Evolutionary conservation across 2,797 vertebrate species (phyloP), one percentile per base, ranked within the genome.

Genomic region (Oryzias dopingdopingensis): DNA sequence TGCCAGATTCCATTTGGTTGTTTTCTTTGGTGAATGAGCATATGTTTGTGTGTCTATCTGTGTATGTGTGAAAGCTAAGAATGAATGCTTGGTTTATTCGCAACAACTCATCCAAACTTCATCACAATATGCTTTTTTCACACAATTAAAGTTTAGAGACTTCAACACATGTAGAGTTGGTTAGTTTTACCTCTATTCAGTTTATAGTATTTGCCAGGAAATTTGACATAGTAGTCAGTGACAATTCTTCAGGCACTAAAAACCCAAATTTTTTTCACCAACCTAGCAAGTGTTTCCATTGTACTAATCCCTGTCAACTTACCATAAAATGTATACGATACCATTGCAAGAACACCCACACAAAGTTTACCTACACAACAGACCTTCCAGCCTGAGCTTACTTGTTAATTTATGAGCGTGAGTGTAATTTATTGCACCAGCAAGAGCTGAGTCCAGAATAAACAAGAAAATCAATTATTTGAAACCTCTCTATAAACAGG

Each of bases 1-100:
- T 56, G 80, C 79, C 83, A 86, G 70, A 82, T 84, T 88, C 79
- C 76, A 73, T 14, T 59, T 64, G 62, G 56, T 80, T 82, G 82
- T 79, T 85, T 83, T 81, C 71, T 77, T 79, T 84, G 67, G 74
- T 73, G 65, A 72, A 56, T 26, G 72, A 62, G 51, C 54, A 69
- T 66, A 45, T 70, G 72, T 67, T 51, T 23, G 53, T 79, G 69
- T 77, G 73, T 75, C 57, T 49, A 52, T 42, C 49, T 61, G 56
- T 72, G 26, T 45, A 17, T 24, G 46, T 63, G 51, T 68, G 46
- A 78, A 55, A 44, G 67, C 59, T 65, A 23, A 59, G 62, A 80
- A 57, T 74, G 63, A 44, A 56, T 81, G 67, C 73, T 76, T 70
- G 45, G 56, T 82, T 43, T 64, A 70, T 65, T 50, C 42, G 61